These are phyloP conservation scores for Molossus alvarezi DNA, from an alignment of 2,797 vertebrate genomes.

Conservation along the genomic window DNA sequence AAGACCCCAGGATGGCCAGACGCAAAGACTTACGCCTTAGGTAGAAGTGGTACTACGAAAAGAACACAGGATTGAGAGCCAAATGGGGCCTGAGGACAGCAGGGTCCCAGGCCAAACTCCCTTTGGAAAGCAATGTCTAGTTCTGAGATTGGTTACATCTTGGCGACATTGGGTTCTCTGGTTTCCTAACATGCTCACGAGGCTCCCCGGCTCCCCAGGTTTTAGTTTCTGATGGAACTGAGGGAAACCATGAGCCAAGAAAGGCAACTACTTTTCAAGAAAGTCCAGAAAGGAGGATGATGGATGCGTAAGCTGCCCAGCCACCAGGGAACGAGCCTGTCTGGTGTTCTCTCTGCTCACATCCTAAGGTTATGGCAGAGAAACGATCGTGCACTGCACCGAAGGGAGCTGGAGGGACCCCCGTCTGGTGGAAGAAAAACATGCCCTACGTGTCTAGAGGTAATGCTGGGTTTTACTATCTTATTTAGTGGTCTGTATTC, in stretches of 20 bases:
- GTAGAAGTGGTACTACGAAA: not conserved
- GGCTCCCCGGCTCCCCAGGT: constrained; percentile 42
- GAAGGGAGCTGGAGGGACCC: constrained; percentile 4
- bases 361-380: not conserved
- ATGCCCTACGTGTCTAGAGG: not conserved
- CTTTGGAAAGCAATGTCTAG: constrained; percentile 6
- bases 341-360: not conserved
- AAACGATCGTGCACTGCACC: constrained; percentile 20
- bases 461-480: not conserved
- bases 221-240: constrained; percentile 44
- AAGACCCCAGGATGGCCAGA: constrained; percentile 36
- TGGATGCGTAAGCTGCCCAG: not conserved
- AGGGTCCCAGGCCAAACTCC: not conserved
- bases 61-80: not conserved
- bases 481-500: not conserved
- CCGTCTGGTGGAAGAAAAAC: not conserved
- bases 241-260: constrained; percentile 32
- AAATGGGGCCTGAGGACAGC: not conserved
- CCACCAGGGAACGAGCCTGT: not conserved
- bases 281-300: constrained; percentile 32
- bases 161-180: constrained; percentile 33
- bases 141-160: not conserved
- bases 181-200: constrained; percentile 43
- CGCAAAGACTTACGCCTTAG: not conserved
- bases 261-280: constrained; percentile 61